A percentile compares a stretch with the other conserved stretches of the same genome.
These are phyloP conservation scores for Drosophila colorata DNA, from an alignment of 2,888 invertebrate genomes.

Conservation along the genomic window DNA sequence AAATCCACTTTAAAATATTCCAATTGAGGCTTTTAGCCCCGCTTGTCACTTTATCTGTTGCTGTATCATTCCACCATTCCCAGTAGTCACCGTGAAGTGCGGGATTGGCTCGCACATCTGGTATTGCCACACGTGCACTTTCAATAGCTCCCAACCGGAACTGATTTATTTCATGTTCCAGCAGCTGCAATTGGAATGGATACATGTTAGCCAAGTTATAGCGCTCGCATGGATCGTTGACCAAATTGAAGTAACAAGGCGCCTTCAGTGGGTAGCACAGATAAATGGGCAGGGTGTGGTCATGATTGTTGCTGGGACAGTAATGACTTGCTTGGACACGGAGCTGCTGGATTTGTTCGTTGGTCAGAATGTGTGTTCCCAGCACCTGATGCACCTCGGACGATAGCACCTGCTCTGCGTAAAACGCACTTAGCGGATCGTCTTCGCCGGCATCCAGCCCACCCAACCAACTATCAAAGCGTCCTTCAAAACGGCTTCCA, in stretches of 20 bases:
- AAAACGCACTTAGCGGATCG: constrained; percentile 71
- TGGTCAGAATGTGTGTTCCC: constrained; percentile 41
- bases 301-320: constrained; percentile 63
- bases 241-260: constrained; percentile 86
- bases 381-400: constrained; percentile 73
- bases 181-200: constrained; percentile 67
- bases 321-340: constrained; percentile 69
- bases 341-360: constrained; percentile 62
- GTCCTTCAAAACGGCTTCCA: constrained; percentile 73
- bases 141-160: constrained; percentile 85
- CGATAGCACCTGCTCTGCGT: constrained; percentile 71
- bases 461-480: constrained; percentile 82
- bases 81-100: constrained; percentile 86
- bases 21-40: background rate
- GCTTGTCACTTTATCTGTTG: constrained; percentile 7
- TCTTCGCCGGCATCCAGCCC: constrained; percentile 58
- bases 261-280: constrained; percentile 78
- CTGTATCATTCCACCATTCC: constrained; percentile 86
- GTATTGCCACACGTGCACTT: constrained; percentile 84
- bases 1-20: constrained; percentile 12
- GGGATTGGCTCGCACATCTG: constrained; percentile 87
- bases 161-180: constrained; percentile 86
- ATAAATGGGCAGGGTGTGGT: constrained; percentile 49
- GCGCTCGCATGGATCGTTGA: constrained; percentile 86
- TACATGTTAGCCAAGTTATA: constrained; percentile 81